phyloP scores from a whole-genome alignment of 2,797 vertebrate genomes.

The Artibeus jamaicensis region DNA sequence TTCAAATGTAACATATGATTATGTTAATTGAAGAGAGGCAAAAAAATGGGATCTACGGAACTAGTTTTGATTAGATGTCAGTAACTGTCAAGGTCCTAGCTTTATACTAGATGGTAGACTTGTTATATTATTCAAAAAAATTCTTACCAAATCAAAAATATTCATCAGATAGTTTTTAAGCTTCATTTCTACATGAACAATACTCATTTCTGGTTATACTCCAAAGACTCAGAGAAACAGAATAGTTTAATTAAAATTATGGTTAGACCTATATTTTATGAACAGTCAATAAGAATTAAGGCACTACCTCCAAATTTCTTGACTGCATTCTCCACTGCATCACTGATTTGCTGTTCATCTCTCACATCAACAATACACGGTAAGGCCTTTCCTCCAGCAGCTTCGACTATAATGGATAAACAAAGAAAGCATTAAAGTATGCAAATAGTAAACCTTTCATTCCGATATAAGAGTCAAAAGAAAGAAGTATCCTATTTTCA shows the following conservation, averaged over 20 bases:
- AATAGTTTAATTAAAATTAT: not conserved
- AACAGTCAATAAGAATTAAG: conserved; percentile 25
- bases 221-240: not conserved
- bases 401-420: conserved; percentile 88
- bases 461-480: not conserved
- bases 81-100: not conserved
- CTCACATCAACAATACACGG: conserved; percentile 94
- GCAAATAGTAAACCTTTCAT: not conserved
- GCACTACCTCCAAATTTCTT: conserved; percentile 92
- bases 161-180: conserved; percentile 35
- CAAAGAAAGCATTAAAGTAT: not conserved
- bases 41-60: not conserved
- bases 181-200: not conserved
- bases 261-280: not conserved
- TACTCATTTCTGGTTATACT: not conserved
- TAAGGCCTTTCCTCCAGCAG: conserved; percentile 92
- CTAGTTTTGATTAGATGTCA: not conserved
- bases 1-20: not conserved
- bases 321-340: conserved; percentile 90
- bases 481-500: not conserved
- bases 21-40: not conserved
- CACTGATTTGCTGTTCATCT: conserved; percentile 91
- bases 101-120: not conserved
- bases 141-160: not conserved
- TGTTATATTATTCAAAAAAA: conserved; percentile 14